Evolutionary conservation across 2,113 vertebrate species (phyloP).

Genomic region (Gasterosteus nipponicus): DNA sequence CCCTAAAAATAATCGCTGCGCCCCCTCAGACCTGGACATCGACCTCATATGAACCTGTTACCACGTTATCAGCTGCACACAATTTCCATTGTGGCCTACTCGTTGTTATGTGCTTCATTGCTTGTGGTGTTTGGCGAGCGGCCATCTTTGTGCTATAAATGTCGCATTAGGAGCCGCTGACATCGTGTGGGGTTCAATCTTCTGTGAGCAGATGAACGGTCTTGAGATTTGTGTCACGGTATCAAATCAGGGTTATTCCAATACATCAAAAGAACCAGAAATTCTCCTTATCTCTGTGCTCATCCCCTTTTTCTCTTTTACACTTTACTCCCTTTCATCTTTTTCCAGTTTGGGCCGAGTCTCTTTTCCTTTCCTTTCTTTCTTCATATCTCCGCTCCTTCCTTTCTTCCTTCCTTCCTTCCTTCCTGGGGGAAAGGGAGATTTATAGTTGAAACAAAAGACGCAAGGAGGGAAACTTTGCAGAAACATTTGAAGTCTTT

Average conservation of each 20-base stretch:
- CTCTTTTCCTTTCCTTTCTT: constrained; percentile 13
- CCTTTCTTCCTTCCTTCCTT: constrained; percentile 18
- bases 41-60: constrained; percentile 33
- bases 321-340: constrained; percentile 34
- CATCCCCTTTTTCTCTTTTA: constrained; percentile 37
- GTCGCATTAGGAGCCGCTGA: constrained; percentile 41
- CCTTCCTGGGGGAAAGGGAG: constrained; percentile 47
- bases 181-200: constrained; percentile 55
- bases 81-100: constrained; percentile 31
- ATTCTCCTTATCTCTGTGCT: constrained; percentile 14
- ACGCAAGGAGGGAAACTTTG: constrained; percentile 62
- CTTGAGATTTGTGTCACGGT: constrained; percentile 24
- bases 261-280: constrained; percentile 64
- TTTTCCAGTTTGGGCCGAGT: constrained; percentile 32
- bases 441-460: constrained; percentile 71
- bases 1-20: no score
- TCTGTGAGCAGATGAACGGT: constrained; percentile 22
- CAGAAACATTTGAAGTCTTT: constrained; percentile 69
- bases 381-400: constrained; percentile 29
- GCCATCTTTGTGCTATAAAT: constrained; percentile 57
- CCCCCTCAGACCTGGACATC: constrained; percentile 22
- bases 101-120: constrained; percentile 29
- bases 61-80: constrained; percentile 44
- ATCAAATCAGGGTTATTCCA: constrained; percentile 50
- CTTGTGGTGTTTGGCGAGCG: constrained; percentile 37